Base-by-base conservation (phyloP, 2,888 invertebrate genomes). In the Plemyria rubiginata region DNA sequence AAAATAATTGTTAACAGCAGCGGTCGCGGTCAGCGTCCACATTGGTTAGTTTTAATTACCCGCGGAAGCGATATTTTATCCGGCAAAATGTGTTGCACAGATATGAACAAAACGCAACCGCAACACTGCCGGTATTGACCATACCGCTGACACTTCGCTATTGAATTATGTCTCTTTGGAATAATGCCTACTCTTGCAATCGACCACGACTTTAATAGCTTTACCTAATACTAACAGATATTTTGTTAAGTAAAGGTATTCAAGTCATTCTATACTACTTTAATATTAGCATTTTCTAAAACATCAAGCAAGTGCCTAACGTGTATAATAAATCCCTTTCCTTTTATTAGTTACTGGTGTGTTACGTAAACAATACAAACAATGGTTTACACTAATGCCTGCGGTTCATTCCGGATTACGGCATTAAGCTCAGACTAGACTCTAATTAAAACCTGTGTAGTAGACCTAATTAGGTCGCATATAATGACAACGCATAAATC, bases 401-500 rank as follows among this genome's bases (percentile, higher is more conserved):
- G 60, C 67, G 65, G 72, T 73, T 74, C 75, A 75, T 72, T 73
- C 69, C 73, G 74, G 79, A 77, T 82, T 79, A 79, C 61, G 70
- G 70, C 59, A 74, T 68, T 68, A 67, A 72, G 65, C 73, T 73
- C 65, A 71, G 70, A 73, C 82, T 84, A 82, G 78, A 77, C 80
- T 84, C 84, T 87, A 86, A 90, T 90, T 90, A 88, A 89, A 89
- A 88, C 83, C 76, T 86, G 83, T 82, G 80, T 78, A 72, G 80
- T 78, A 72, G 77, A 75, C 76, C 85, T 88, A 89, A 90, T 90
- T 88, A 88, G 85, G 82, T 84, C 84, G 79, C 82, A 81, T 76
- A 85, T 83, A 80, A 88, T 88, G 90, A 87, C 89, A 87, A 84
- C 84, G 84, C 87, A 90, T 90, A 90, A 91, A 90, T 89, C 86